Base-by-base conservation (phyloP, 2,888 invertebrate genomes). In the Danaus chrysippus region DNA sequence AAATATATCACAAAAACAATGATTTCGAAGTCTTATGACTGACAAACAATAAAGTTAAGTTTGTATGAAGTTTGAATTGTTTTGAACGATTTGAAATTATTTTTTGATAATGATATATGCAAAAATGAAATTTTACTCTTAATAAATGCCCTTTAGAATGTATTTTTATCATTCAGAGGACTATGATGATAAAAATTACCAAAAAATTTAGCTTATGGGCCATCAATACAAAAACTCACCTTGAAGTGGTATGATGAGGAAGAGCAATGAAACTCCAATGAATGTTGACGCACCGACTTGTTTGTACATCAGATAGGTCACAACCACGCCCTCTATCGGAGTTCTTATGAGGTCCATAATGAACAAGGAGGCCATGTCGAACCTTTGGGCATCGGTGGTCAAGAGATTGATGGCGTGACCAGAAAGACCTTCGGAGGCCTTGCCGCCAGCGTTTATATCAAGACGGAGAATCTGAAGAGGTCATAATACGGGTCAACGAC, bases 351-450 rank as follows among this genome's bases (percentile, higher is more conserved):
- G 83, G 76, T 96, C 97, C 80, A 97, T 95, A 17, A 96, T 84
- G 78, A 96, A 96, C 58, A 96, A 87, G 17, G 95, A 92, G 10
- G 95, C 94, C 84, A 96, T 92, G 82, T 98, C 97, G 82, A 98
- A 97, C 64, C 97, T 87, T 69, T 94, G 94, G 0, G 97, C 96
- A 82, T 98, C 98, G 61, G 97, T 97, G 0, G 97, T 96, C 65
- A 98, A 81, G 43, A 97, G 82, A 84, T 96, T 94, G 58, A 96
- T 58, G 93, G 96, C 85, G 93, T 93, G 68, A 87, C 94, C 79
- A 91, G 86, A 65, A 92, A 95, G 62, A 86, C 93, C 88, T 93
- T 94, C 83, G 82, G 95, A 74, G 89, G 90, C 81, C 66, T 91
- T 83, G 12, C 86, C 84, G 1, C 86, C 87, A 0, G 95, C 94